Evolutionary conservation across 2,888 invertebrate species (phyloP).

Genomic region (Linnaemya tessellans): DNA sequence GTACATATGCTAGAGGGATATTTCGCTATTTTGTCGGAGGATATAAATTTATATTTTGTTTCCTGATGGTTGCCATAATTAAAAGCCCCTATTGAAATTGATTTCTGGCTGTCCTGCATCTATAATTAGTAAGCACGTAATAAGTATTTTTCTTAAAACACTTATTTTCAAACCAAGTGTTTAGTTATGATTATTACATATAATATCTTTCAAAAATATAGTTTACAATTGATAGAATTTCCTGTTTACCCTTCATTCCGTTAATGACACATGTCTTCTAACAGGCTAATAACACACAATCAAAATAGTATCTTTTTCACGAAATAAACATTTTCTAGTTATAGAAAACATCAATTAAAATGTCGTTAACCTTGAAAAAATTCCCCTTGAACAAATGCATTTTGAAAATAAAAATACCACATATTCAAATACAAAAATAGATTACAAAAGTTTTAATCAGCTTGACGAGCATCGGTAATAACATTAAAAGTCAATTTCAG

Average conservation of each 20-base stretch:
- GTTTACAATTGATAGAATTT: too few species aligned
- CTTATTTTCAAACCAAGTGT: too few species aligned
- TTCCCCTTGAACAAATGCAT: neutral
- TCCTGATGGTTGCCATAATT: too few species aligned
- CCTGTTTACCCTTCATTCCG: neutral
- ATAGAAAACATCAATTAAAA: constrained; percentile 55
- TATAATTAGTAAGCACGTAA: too few species aligned
- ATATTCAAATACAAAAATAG: constrained; percentile 49
- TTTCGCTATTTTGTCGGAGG: too few species aligned
- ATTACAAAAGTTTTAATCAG: constrained; percentile 26
- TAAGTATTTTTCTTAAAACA: too few species aligned
- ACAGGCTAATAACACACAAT: neutral
- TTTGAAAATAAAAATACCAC: constrained; percentile 10
- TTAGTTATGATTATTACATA: too few species aligned
- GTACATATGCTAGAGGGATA: too few species aligned
- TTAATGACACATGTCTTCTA: neutral
- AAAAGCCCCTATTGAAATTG: too few species aligned
- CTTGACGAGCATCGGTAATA: constrained; percentile 36
- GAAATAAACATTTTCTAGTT: neutral
- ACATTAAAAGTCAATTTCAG: constrained; percentile 55
- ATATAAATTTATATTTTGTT: too few species aligned
- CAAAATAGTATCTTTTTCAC: neutral
- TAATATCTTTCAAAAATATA: too few species aligned
- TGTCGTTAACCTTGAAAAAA: constrained; percentile 68
- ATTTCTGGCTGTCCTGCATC: too few species aligned